Percentiles rank a stretch among this genome's conserved stretches.
phyloP scores from a whole-genome alignment of 92 coral and sea anemone species.

The Epizoanthus fatuus region DNA sequence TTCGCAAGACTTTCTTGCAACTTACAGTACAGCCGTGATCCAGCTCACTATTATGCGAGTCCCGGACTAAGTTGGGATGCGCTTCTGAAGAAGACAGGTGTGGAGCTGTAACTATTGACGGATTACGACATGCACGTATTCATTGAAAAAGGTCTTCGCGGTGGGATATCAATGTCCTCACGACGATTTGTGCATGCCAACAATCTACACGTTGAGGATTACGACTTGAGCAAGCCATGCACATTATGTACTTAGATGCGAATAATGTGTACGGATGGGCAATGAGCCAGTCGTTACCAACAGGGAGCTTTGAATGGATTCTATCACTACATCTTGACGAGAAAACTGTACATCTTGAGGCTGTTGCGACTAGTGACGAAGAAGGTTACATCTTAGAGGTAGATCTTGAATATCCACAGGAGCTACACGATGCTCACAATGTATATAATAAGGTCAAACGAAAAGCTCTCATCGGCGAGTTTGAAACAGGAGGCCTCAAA shows the following conservation, averaged over 20 bases:
- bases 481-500: no score
- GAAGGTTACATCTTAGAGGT: no score
- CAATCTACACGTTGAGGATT: neutral
- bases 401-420: no score
- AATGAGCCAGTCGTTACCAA: no score
- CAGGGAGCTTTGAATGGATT: no score
- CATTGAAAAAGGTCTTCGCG: neutral
- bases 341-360: no score
- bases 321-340: no score
- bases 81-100: neutral
- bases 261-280: no score
- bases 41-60: neutral
- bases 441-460: no score
- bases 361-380: neutral
- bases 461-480: no score
- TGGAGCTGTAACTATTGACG: neutral
- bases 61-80: neutral
- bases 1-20: neutral
- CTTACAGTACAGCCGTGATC: neutral
- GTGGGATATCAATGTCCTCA: neutral
- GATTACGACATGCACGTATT: neutral
- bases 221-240: neutral
- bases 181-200: neutral
- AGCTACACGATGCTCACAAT: no score
- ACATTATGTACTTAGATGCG: constrained; percentile 11